Conservation (phyloP, 2,888 invertebrate genomes). For the Callyntrura guangdongensis region DNA sequence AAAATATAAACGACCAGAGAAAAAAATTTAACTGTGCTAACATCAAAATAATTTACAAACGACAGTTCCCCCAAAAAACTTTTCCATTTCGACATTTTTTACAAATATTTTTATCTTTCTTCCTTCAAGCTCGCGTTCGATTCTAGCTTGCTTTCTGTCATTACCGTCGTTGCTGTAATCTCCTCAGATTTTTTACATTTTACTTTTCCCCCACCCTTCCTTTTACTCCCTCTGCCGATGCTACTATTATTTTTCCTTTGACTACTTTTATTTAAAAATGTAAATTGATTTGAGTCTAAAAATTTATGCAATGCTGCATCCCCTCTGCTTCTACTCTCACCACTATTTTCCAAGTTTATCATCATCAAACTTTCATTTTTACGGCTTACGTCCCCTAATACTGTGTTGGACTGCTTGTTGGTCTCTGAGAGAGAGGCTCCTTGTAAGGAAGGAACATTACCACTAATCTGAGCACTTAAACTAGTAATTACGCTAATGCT, state of each 20-base stretch:
- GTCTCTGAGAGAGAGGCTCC: background rate
- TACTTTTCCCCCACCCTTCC: conserved; percentile 8
- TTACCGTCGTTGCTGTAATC: too few relatives aligned
- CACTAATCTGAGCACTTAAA: background rate
- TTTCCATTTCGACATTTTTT: background rate
- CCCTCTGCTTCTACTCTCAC: conserved; percentile 33
- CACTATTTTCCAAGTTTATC: conserved; percentile 45
- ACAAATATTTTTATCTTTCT: background rate
- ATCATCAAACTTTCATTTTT: conserved; percentile 45
- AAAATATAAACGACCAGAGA: too few relatives aligned
- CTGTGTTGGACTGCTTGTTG: background rate
- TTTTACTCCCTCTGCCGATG: background rate
- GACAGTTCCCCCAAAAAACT: background rate
- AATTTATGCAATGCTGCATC: conserved; percentile 39
- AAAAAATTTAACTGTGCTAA: too few relatives aligned
- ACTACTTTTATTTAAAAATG: conserved; percentile 45
- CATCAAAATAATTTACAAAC: too few relatives aligned
- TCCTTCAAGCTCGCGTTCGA: conserved; percentile 5
- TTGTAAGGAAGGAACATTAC: background rate
- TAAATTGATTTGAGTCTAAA: conserved; percentile 60
- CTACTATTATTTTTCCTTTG: background rate
- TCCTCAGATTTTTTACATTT: conserved; percentile 16
- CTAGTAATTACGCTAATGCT: conserved; percentile 59
- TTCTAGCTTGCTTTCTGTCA: background rate
- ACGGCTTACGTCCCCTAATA: background rate